Conservation (phyloP, 2,888 invertebrate genomes). For the Schrankia costaestrigalis region DNA sequence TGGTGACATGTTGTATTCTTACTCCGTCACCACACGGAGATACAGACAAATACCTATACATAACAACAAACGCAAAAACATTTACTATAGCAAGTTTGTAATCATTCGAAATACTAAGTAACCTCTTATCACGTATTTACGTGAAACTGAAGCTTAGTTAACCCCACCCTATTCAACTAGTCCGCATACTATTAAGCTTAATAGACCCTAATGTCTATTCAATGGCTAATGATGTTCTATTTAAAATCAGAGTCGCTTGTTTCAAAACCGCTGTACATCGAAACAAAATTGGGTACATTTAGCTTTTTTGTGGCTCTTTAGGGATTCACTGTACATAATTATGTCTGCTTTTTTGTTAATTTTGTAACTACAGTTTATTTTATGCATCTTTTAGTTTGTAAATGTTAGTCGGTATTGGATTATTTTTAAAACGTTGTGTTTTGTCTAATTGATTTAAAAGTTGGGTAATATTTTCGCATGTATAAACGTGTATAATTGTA, state of each 20-base stretch:
- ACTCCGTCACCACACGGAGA: too few relatives aligned
- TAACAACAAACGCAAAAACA: too few relatives aligned
- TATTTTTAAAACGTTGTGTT: conserved; percentile 7
- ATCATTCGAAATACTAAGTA: too few relatives aligned
- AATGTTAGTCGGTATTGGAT: conserved; percentile 5
- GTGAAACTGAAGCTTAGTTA: too few relatives aligned
- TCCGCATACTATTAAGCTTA: conserved; percentile 23
- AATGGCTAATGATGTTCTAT: conserved; percentile 34
- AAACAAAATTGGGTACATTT: conserved; percentile 8
- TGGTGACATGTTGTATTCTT: too few relatives aligned
- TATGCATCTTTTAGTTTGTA: conserved; percentile 5
- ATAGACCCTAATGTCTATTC: conserved; percentile 28
- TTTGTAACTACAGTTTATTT: conserved; percentile 14
- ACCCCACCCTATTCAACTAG: conserved; percentile 3
- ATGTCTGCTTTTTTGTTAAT: conserved; percentile 17
- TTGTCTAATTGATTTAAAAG: too few relatives aligned
- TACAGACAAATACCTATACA: too few relatives aligned
- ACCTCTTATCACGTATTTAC: too few relatives aligned
- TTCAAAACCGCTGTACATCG: conserved; percentile 11
- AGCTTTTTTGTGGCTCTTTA: conserved; percentile 17
- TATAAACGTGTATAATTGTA: too few relatives aligned
- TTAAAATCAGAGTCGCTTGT: conserved; percentile 41
- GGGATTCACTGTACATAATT: conserved; percentile 29
- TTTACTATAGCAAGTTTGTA: too few relatives aligned
- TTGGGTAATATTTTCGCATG: too few relatives aligned